Evolutionary conservation across 2,888 invertebrate genomes (phyloP).

Genomic region (Sycophila texana): DNA sequence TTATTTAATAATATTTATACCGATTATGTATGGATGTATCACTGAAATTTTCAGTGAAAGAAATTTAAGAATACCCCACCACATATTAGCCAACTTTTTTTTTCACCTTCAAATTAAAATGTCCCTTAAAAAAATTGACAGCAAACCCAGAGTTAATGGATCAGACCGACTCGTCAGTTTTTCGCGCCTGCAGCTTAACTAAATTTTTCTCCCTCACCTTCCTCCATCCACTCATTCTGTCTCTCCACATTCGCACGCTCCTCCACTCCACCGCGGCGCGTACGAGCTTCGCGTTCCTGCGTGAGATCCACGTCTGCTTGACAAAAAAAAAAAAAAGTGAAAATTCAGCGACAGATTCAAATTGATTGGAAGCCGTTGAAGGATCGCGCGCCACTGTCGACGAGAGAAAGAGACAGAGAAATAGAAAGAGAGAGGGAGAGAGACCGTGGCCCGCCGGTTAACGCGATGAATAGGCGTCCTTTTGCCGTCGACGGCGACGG

Average conservation of each 20-base stretch:
- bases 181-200: not conserved
- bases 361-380: constrained; percentile 47
- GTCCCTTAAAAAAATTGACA: not conserved
- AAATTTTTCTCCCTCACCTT: not conserved
- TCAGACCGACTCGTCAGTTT: not conserved
- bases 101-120: not conserved
- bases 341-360: constrained; percentile 42
- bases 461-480: constrained; percentile 13
- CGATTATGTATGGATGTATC: too few relatives aligned
- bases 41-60: too few relatives aligned
- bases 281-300: not conserved
- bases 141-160: not conserved
- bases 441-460: constrained; percentile 45
- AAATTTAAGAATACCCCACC: too few relatives aligned
- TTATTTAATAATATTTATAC: too few relatives aligned
- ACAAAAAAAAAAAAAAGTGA: not conserved
- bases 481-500: not conserved
- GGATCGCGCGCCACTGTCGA: constrained; percentile 5
- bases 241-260: not conserved
- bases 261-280: not conserved
- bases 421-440: constrained; percentile 46
- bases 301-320: not conserved
- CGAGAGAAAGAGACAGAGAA: constrained; percentile 41
- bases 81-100: too few relatives aligned
- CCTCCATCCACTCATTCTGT: not conserved